A percentile compares a stretch with the other conserved stretches of the same genome.
phyloP scores from a whole-genome alignment of 92 coral and sea anemone genomes.

The Chrysogorgia sp. region DNA sequence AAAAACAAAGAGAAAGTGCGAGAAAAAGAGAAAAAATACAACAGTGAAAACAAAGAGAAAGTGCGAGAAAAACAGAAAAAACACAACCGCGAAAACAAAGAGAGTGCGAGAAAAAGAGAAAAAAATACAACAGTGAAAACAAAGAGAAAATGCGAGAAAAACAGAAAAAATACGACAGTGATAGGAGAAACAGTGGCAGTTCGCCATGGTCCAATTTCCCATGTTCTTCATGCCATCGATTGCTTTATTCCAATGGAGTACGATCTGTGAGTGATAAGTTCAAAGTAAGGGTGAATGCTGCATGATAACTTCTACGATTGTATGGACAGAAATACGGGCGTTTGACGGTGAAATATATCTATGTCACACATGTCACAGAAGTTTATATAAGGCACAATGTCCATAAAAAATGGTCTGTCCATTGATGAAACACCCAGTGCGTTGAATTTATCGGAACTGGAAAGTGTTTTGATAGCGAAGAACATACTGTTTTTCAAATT shows the following conservation, averaged over 20 bases:
- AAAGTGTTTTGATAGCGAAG: slow-evolving; percentile 15
- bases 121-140: not conserved
- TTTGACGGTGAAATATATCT: slow-evolving; percentile 9
- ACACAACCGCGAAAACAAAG: slow-evolving; percentile 21
- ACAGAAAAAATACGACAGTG: not conserved
- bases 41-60: slow-evolving; percentile 14
- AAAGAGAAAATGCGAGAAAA: not conserved
- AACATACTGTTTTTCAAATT: slow-evolving; percentile 16
- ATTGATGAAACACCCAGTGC: slow-evolving; percentile 12
- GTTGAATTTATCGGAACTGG: not conserved
- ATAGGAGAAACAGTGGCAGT: not conserved
- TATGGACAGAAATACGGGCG: slow-evolving; percentile 14
- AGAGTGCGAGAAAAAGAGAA: not conserved
- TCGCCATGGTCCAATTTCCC: slow-evolving; percentile 2
- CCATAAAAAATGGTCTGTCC: slow-evolving; percentile 16
- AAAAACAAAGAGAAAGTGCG: slow-evolving; percentile 9
- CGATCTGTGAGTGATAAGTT: not conserved
- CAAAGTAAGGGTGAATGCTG: not conserved
- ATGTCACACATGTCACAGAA: slow-evolving; percentile 1
- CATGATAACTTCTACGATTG: slow-evolving; percentile 11
- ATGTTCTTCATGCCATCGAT: not conserved
- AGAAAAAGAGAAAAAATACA: slow-evolving; percentile 12
- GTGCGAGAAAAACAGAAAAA: slow-evolving; percentile 14
- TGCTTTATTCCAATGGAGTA: not conserved
- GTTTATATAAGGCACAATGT: not conserved